Percentiles rank a stretch among this genome's conserved stretches.
phyloP scores from a whole-genome alignment of 2,797 vertebrate species.

The Spondyliosoma cantharus region DNA sequence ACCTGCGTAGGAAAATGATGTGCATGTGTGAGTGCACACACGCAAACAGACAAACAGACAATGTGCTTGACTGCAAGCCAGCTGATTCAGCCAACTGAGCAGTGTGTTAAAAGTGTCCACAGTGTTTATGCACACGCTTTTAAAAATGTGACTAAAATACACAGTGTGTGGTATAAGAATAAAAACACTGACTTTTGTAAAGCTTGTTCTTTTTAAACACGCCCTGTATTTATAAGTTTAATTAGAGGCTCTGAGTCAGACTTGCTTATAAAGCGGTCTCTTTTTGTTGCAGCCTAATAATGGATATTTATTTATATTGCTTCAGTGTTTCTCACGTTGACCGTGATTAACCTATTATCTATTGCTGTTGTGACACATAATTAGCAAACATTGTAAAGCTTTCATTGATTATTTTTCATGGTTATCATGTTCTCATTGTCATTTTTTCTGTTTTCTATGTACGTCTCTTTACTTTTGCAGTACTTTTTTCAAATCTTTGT shows the following conservation, averaged over 20 bases:
- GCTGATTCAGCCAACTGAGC: conserved; percentile 12
- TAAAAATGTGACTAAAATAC: conserved; percentile 2
- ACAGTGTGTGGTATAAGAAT: not conserved
- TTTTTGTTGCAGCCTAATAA: not conserved
- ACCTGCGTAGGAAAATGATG: conserved; percentile 31
- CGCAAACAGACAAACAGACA: conserved; percentile 11
- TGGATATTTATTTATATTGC: not conserved
- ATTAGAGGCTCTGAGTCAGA: not conserved
- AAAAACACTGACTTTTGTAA: not conserved
- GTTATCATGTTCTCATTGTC: no score
- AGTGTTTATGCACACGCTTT: not conserved
- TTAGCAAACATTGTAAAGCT: not conserved
- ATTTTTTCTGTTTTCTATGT: no score
- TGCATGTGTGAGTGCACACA: conserved; percentile 5
- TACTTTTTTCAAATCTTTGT: no score
- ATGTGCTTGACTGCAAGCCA: conserved; percentile 15
- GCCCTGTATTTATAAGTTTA: not conserved
- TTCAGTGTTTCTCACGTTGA: not conserved
- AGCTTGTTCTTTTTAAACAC: not conserved
- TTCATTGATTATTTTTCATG: no score
- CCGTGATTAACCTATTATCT: conserved; percentile 22
- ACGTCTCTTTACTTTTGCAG: no score
- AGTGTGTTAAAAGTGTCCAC: not conserved
- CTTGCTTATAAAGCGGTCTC: not conserved
- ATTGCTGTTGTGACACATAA: conserved; percentile 4